Conservation (phyloP, 2,113 vertebrate genomes). For the Dolichotis patagonum region DNA sequence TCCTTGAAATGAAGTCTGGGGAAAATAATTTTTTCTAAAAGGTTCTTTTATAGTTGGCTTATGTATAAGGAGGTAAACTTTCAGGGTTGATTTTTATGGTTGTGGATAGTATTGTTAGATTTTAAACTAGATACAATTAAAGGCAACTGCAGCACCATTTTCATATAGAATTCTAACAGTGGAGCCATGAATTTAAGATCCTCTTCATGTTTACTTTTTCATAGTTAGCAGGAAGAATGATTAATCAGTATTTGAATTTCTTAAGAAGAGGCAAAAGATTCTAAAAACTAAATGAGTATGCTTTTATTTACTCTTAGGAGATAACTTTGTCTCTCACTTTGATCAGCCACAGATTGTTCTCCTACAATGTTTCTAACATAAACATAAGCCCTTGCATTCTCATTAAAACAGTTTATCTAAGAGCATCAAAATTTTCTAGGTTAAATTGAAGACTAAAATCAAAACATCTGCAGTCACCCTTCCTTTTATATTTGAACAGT, state of each 20-base stretch:
- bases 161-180: background rate
- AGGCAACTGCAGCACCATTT: background rate
- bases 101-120: background rate
- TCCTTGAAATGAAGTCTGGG: conserved; percentile 27
- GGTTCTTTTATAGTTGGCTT: background rate
- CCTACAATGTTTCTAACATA: conserved; percentile 24
- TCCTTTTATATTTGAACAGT: conserved; percentile 47
- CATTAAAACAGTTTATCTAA: conserved; percentile 69
- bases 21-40: background rate
- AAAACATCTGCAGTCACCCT: background rate
- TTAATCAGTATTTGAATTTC: background rate
- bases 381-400: conserved; percentile 50
- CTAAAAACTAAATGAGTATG: background rate
- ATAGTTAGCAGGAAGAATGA: background rate
- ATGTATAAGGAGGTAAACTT: background rate
- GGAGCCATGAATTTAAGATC: background rate
- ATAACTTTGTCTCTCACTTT: conserved; percentile 29
- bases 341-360: conserved; percentile 30
- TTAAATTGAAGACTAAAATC: conserved; percentile 51
- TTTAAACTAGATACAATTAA: background rate
- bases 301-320: conserved; percentile 32
- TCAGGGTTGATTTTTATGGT: background rate
- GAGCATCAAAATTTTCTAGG: conserved; percentile 38
- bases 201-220: background rate
- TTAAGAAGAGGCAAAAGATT: background rate